phyloP scores from a whole-genome alignment of 2,797 vertebrate genomes.

The Labeo calbasu region DNA sequence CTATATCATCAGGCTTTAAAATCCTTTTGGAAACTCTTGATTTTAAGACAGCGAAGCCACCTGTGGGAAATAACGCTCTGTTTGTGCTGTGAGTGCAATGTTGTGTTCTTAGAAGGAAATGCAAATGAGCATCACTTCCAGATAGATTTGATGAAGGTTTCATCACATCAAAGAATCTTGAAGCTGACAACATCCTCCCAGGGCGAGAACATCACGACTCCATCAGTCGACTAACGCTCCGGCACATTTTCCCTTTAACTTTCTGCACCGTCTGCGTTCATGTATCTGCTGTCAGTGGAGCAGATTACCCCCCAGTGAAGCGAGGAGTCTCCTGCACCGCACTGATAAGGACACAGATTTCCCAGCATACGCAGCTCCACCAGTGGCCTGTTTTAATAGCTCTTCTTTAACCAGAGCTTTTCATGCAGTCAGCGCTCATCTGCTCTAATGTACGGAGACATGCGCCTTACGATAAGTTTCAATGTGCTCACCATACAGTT shows the following conservation, averaged over 20 bases:
- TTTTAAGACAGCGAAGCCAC: background rate
- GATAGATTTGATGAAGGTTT: constrained; percentile 30
- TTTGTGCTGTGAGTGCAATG: background rate
- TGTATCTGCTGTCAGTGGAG: constrained; percentile 66
- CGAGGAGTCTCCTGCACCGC: constrained; percentile 73
- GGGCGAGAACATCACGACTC: constrained; percentile 26
- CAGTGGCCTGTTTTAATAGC: constrained; percentile 41
- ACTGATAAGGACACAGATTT: constrained; percentile 74
- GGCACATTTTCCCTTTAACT: constrained; percentile 6
- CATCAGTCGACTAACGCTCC: background rate
- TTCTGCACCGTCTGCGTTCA: constrained; percentile 69
- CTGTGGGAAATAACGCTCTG: background rate
- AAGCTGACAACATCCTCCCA: constrained; percentile 27
- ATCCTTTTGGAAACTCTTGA: background rate
- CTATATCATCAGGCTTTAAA: background rate
- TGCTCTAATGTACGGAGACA: constrained; percentile 35
- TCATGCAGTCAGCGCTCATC: constrained; percentile 47
- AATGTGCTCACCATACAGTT: constrained; percentile 17
- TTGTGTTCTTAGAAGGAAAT: constrained; percentile 18
- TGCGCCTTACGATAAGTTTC: constrained; percentile 40
- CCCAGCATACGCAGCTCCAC: constrained; percentile 40
- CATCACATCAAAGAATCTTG: constrained; percentile 41
- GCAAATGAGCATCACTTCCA: constrained; percentile 38
- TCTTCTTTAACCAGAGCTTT: constrained; percentile 30
- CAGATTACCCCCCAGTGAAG: constrained; percentile 76